Conservation (phyloP, 2,797 vertebrate genomes). For the Eupleurogrammus muticus region DNA sequence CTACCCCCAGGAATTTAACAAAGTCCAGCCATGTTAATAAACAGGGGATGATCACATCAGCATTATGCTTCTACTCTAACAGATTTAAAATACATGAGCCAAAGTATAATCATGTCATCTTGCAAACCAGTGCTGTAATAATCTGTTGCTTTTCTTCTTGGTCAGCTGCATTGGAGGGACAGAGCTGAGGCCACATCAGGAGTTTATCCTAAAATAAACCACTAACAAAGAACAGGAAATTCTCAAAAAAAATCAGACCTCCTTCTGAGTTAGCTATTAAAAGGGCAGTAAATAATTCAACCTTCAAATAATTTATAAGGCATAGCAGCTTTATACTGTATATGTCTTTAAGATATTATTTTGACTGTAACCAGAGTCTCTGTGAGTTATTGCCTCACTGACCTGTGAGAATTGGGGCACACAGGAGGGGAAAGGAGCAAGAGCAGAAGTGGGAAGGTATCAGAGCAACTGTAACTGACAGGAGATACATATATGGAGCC, state of each 20-base stretch:
- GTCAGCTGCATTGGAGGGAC: slow-evolving; percentile 2
- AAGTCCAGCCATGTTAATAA: slow-evolving; percentile 36
- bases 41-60: slow-evolving; percentile 41
- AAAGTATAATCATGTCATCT: slow-evolving; percentile 33
- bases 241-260: slow-evolving; percentile 33
- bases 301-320: slow-evolving; percentile 41
- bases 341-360: slow-evolving; percentile 41
- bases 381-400: slow-evolving; percentile 42
- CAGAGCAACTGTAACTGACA: not conserved
- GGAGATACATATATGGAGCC: too few species aligned
- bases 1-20: slow-evolving; percentile 10
- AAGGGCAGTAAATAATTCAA: slow-evolving; percentile 47
- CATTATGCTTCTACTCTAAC: slow-evolving; percentile 33
- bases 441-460: slow-evolving; percentile 15
- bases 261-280: slow-evolving; percentile 32
- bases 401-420: slow-evolving; percentile 40
- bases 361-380: slow-evolving; percentile 51
- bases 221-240: slow-evolving; percentile 7
- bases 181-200: not conserved
- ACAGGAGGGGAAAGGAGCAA: slow-evolving; percentile 19
- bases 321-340: slow-evolving; percentile 29
- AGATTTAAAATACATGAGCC: slow-evolving; percentile 34
- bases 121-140: slow-evolving; percentile 25
- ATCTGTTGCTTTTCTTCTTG: slow-evolving; percentile 22
- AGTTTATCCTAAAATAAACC: slow-evolving; percentile 41